These are phyloP conservation scores for Hydrophis major DNA, from an alignment of 2,797 vertebrate species.

Conservation along the genomic window DNA sequence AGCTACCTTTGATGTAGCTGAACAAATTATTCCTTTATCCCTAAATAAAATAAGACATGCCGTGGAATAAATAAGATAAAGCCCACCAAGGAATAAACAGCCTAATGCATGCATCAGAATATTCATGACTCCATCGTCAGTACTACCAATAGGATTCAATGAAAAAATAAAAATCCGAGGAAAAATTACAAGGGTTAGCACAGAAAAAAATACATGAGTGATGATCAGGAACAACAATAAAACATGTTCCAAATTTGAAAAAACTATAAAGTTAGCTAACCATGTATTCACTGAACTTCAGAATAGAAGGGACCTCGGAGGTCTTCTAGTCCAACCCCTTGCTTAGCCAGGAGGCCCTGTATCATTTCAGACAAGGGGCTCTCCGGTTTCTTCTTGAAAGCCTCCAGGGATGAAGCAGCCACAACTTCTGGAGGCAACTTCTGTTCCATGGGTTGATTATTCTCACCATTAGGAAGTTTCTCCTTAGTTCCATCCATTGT, in stretches of 20 bases:
- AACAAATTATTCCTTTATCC: background rate
- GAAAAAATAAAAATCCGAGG: background rate
- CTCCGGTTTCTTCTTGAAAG: too few relatives aligned
- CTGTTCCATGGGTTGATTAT: too few relatives aligned
- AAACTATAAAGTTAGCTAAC: background rate
- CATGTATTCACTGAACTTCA: background rate
- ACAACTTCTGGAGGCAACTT: too few relatives aligned
- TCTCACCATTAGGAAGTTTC: too few relatives aligned
- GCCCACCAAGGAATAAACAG: background rate
- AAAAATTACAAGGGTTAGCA: background rate
- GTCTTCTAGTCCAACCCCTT: too few relatives aligned
- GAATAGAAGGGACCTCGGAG: too few relatives aligned
- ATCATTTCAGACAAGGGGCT: too few relatives aligned
- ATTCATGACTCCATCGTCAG: background rate
- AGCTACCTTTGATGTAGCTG: background rate
- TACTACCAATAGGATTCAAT: background rate
- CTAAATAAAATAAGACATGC: background rate
- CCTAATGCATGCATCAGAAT: background rate
- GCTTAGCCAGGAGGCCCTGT: too few relatives aligned
- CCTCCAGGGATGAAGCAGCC: too few relatives aligned
- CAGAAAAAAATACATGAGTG: background rate
- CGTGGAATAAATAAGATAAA: background rate
- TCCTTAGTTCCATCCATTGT: too few relatives aligned
- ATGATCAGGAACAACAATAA: background rate
- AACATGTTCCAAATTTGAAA: background rate